phyloP scores from a whole-genome alignment of 2,113 vertebrate species.

The Chaenogobius annularis region DNA sequence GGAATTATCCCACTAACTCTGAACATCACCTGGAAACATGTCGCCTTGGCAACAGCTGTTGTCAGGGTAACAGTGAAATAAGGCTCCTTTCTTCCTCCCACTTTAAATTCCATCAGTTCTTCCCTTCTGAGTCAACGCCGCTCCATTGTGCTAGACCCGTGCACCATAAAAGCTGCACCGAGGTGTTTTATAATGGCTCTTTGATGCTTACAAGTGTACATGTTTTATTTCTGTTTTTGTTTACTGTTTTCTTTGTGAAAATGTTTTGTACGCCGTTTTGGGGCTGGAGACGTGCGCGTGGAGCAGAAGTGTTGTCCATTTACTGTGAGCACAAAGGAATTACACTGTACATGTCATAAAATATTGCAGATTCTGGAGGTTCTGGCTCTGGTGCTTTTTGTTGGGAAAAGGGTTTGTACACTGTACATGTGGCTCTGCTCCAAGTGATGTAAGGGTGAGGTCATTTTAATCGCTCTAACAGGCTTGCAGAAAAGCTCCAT shows the following conservation, averaged over 20 bases:
- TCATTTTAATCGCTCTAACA: slow-evolving; percentile 15
- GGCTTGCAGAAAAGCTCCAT: not conserved
- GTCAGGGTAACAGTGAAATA: slow-evolving; percentile 65
- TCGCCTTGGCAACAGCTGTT: slow-evolving; percentile 58
- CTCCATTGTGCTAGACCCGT: slow-evolving; percentile 50
- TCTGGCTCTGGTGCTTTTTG: slow-evolving; percentile 36
- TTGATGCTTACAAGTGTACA: slow-evolving; percentile 57
- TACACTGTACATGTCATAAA: slow-evolving; percentile 79
- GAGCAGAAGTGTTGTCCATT: slow-evolving; percentile 45
- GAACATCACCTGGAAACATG: slow-evolving; percentile 58
- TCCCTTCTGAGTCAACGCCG: slow-evolving; percentile 64
- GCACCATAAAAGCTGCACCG: slow-evolving; percentile 63
- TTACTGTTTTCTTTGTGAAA: slow-evolving; percentile 42
- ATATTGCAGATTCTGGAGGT: slow-evolving; percentile 73
- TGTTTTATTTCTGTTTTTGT: slow-evolving; percentile 53
- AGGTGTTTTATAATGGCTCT: slow-evolving; percentile 72
- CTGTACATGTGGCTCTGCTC: not conserved
- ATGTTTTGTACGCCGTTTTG: slow-evolving; percentile 77
- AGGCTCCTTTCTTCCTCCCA: slow-evolving; percentile 57
- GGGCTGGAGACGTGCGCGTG: slow-evolving; percentile 51
- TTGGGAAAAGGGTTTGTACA: slow-evolving; percentile 4
- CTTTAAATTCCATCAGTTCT: slow-evolving; percentile 47
- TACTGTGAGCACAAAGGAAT: slow-evolving; percentile 79
- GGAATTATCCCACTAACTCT: slow-evolving; percentile 74
- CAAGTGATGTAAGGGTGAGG: slow-evolving; percentile 63